Evolutionary conservation across 2,888 invertebrate species (phyloP).

Genomic region (Nomada fucata): DNA sequence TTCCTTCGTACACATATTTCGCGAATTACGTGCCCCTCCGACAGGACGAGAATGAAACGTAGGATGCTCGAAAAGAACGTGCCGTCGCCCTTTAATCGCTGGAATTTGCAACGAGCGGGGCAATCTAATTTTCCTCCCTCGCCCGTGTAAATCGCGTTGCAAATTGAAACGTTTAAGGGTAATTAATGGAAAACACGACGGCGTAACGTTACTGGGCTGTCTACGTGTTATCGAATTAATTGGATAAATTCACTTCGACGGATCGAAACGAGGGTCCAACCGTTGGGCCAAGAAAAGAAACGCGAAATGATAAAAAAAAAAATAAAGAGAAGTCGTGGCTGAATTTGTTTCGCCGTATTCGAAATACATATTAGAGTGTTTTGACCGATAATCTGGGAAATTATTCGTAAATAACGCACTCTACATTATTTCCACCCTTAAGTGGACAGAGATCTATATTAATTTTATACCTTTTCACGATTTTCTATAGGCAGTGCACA

Average conservation of each 20-base stretch:
- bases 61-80: background rate
- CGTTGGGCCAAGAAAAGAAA: no score
- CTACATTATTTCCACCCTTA: no score
- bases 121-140: background rate
- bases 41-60: background rate
- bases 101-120: background rate
- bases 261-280: background rate
- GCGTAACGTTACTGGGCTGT: background rate
- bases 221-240: constrained; percentile 14
- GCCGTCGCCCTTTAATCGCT: constrained; percentile 9
- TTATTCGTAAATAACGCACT: no score
- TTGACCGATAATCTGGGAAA: no score
- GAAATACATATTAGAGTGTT: no score
- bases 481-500: no score
- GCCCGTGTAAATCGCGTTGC: background rate
- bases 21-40: background rate
- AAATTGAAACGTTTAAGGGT: constrained; percentile 6
- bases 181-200: constrained; percentile 31
- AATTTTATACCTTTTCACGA: no score
- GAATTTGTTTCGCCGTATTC: constrained; percentile 30
- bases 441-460: no score
- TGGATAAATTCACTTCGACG: constrained; percentile 8
- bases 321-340: background rate
- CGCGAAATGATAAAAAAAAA: no score
- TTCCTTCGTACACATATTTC: background rate